Evolutionary conservation across 2,113 vertebrate species (phyloP).

Genomic region (Rhinopomastus cyanomelas): DNA sequence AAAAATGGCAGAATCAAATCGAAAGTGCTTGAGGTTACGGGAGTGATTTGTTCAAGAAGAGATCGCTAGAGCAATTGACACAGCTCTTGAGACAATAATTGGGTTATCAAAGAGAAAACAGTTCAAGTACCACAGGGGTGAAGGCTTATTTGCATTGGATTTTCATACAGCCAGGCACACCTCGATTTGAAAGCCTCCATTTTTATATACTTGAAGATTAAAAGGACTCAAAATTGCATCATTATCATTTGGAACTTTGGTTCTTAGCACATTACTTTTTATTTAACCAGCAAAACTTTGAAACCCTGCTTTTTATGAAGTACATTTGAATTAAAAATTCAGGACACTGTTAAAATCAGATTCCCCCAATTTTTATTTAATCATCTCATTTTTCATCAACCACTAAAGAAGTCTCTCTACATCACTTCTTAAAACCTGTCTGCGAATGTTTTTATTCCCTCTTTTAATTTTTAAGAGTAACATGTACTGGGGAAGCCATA

Average conservation of each 20-base stretch:
- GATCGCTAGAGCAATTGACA: constrained; percentile 99
- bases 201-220: constrained; percentile 91
- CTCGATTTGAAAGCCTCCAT: constrained; percentile 86
- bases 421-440: constrained; percentile 47
- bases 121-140: constrained; percentile 99
- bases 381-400: constrained; percentile 65
- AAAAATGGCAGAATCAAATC: constrained; percentile 99
- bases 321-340: constrained; percentile 58
- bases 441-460: constrained; percentile 19
- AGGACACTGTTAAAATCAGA: constrained; percentile 61
- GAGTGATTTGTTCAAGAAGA: constrained; percentile 99
- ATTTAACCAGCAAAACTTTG: constrained; percentile 84
- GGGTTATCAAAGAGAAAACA: constrained; percentile 99
- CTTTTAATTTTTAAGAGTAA: constrained; percentile 60
- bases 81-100: constrained; percentile 99
- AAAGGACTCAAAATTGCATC: constrained; percentile 91
- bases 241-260: constrained; percentile 93
- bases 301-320: constrained; percentile 60
- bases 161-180: constrained; percentile 95
- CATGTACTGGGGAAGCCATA: neutral
- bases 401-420: constrained; percentile 51
- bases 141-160: constrained; percentile 99
- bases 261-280: constrained; percentile 86
- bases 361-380: constrained; percentile 58
- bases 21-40: constrained; percentile 99